A percentile compares a stretch with the other conserved stretches of the same genome.
Conservation (phyloP, 2,888 invertebrate genomes). For the Lithosia quadra region DNA sequence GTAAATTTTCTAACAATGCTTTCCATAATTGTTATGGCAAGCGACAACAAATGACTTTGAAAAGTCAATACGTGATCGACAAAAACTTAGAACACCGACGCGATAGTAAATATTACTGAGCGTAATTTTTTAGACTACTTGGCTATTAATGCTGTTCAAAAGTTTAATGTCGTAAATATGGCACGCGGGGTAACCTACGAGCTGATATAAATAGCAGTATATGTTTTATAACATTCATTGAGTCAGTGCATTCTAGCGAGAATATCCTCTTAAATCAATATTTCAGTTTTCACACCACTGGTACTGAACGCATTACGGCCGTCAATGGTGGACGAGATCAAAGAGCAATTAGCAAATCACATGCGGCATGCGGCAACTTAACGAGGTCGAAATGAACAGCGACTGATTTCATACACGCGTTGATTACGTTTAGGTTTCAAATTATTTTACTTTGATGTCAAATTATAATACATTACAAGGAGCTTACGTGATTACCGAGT, state of each 20-base stretch:
- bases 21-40: too few relatives aligned
- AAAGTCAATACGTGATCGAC: too few relatives aligned
- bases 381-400: slow-evolving; percentile 23
- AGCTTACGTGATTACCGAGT: background rate
- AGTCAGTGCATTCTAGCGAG: background rate
- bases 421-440: slow-evolving; percentile 14
- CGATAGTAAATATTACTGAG: background rate
- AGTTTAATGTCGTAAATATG: too few relatives aligned
- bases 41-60: too few relatives aligned
- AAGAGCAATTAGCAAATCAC: slow-evolving; percentile 38
- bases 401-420: slow-evolving; percentile 14
- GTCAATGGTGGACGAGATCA: slow-evolving; percentile 38
- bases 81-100: background rate
- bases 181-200: background rate
- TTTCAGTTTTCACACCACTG: background rate
- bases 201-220: background rate
- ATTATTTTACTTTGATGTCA: slow-evolving; percentile 10
- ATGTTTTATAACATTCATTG: background rate
- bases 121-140: background rate
- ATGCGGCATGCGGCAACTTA: slow-evolving; percentile 15
- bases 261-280: background rate
- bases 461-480: background rate
- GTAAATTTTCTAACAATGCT: too few relatives aligned
- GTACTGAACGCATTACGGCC: slow-evolving; percentile 15
- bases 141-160: background rate